Evolutionary conservation across 1,140 invertebrate species (phyloP).

Genomic region (Drosophila melanogaster): Release_6_plus_ISO1_MT NT_037436.4:12099001-12099500

Average conservation of each 20-base stretch:
- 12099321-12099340: constrained; percentile 42
- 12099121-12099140: neutral
- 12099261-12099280: constrained; percentile 12
- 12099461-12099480: constrained; percentile 28
- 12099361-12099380: constrained; percentile 31
- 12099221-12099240: constrained; percentile 5
- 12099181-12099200: constrained; percentile 19
- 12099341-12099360: constrained; percentile 47
- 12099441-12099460: constrained; percentile 64
- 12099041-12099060: neutral
- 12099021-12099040: neutral
- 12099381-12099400: constrained; percentile 21
- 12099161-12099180: neutral
- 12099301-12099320: constrained; percentile 35
- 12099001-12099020: neutral
- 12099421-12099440: constrained; percentile 68
- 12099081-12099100: neutral
- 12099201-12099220: constrained; percentile 11
- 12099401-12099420: constrained; percentile 40
- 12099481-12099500: constrained; percentile 65
- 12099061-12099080: neutral
- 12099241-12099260: constrained; percentile 22
- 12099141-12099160: too few species aligned
- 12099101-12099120: neutral
- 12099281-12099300: constrained; percentile 28